Evolutionary conservation across 2,888 invertebrate species (phyloP).

Genomic region (Lapara coniferarum): DNA sequence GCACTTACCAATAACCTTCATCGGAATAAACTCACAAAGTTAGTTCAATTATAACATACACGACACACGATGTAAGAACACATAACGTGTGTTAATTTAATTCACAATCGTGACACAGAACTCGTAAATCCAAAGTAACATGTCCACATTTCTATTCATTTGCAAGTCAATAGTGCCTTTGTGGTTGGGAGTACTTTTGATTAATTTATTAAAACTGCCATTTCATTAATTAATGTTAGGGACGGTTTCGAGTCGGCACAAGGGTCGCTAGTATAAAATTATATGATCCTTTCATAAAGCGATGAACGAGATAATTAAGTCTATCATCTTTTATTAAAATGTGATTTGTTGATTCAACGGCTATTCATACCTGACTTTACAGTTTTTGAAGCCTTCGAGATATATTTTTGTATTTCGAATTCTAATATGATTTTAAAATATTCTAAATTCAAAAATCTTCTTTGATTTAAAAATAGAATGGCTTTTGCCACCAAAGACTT

Average conservation of each 20-base stretch:
- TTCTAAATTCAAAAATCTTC: no score
- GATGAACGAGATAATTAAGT: constrained; percentile 4
- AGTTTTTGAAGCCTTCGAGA: neutral
- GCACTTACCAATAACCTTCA: constrained; percentile 1
- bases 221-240: constrained; percentile 26
- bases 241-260: constrained; percentile 13
- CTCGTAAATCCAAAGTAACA: constrained; percentile 15
- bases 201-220: constrained; percentile 39
- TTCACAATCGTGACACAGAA: neutral
- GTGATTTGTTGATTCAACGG: neutral
- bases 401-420: no score
- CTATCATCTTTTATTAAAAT: constrained; percentile 5
- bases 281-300: constrained; percentile 2
- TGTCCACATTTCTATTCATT: constrained; percentile 23
- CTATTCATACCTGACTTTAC: neutral
- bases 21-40: neutral
- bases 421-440: no score
- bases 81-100: constrained; percentile 22
- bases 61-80: constrained; percentile 18
- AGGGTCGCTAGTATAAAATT: constrained; percentile 15
- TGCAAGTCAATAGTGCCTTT: constrained; percentile 28
- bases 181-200: constrained; percentile 32
- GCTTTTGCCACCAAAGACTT: neutral
- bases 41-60: constrained; percentile 8
- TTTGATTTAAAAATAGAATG: no score